phyloP scores from a whole-genome alignment of 2,113 vertebrate species.

The Myotis yumanensis region DNA sequence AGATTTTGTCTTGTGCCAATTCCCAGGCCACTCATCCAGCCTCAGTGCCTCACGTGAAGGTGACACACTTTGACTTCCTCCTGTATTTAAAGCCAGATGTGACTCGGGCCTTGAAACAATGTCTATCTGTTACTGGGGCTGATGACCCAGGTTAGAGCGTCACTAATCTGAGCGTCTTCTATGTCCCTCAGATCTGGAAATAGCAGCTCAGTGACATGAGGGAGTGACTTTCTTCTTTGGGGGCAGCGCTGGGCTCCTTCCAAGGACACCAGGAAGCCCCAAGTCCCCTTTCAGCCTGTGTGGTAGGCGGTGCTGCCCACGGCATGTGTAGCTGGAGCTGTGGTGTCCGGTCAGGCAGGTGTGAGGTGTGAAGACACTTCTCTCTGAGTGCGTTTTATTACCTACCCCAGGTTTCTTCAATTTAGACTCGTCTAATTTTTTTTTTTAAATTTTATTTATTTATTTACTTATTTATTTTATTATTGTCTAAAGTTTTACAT shows the following conservation, averaged over 20 bases:
- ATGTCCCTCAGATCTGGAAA: not conserved
- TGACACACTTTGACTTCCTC: not conserved
- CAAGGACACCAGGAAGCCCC: not conserved
- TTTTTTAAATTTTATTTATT: too few relatives aligned
- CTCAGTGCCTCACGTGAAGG: not conserved
- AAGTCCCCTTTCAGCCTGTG: not conserved
- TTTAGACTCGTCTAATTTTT: not conserved
- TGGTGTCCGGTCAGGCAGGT: not conserved
- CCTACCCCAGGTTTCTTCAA: not conserved
- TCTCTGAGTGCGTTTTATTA: not conserved
- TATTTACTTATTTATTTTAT: too few relatives aligned
- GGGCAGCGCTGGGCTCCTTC: not conserved
- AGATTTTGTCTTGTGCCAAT: not conserved
- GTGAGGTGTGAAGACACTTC: not conserved
- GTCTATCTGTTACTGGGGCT: not conserved
- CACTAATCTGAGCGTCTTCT: not conserved
- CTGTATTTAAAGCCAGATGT: not conserved
- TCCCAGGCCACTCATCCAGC: not conserved
- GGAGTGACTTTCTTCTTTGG: conserved; percentile 16
- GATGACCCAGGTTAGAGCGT: not conserved
- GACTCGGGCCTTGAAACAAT: not conserved
- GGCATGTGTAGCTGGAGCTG: not conserved
- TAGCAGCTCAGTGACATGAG: not conserved
- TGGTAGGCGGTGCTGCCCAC: not conserved
- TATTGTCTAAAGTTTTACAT: too few relatives aligned